phyloP scores from a whole-genome alignment of 2,888 invertebrate species.

The Brachycybe producta region DNA sequence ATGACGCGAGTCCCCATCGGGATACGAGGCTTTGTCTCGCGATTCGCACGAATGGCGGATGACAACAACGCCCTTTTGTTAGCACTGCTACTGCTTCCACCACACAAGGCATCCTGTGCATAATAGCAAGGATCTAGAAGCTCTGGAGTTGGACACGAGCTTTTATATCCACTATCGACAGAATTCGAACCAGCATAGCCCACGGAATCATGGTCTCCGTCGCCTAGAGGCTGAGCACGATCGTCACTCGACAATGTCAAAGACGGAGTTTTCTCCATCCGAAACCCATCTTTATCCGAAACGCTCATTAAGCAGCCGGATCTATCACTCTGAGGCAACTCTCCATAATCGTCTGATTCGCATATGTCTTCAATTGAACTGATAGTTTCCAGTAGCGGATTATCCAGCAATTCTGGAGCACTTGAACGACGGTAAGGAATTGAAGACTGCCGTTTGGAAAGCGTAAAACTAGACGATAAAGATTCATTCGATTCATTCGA shows the following conservation, averaged over 20 bases:
- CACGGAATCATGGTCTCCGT: conserved; percentile 28
- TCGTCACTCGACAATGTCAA: conserved; percentile 5
- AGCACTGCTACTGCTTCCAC: neutral
- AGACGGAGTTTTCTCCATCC: conserved; percentile 5
- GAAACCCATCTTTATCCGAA: neutral
- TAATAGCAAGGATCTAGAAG: conserved; percentile 27
- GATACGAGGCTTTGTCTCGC: conserved; percentile 27
- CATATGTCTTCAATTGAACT: conserved; percentile 28
- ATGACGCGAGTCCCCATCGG: conserved; percentile 31
- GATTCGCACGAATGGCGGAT: conserved; percentile 16
- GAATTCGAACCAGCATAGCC: conserved; percentile 32
- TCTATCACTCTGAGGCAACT: conserved; percentile 18
- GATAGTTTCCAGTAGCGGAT: conserved; percentile 32
- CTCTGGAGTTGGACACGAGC: conserved; percentile 32
- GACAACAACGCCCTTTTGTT: conserved; percentile 21
- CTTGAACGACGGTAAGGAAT: conserved; percentile 4
- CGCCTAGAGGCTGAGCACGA: conserved; percentile 11
- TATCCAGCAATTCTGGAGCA: conserved; percentile 20
- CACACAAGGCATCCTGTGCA: conserved; percentile 22
- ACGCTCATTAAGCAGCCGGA: neutral
- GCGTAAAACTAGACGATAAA: too few species aligned
- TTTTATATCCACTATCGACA: conserved; percentile 33
- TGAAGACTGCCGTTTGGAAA: too few species aligned
- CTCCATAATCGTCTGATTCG: conserved; percentile 27
- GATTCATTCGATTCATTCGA: too few species aligned